phyloP scores from a whole-genome alignment of 2,113 vertebrate species.

The Paradisaea rubra region DNA sequence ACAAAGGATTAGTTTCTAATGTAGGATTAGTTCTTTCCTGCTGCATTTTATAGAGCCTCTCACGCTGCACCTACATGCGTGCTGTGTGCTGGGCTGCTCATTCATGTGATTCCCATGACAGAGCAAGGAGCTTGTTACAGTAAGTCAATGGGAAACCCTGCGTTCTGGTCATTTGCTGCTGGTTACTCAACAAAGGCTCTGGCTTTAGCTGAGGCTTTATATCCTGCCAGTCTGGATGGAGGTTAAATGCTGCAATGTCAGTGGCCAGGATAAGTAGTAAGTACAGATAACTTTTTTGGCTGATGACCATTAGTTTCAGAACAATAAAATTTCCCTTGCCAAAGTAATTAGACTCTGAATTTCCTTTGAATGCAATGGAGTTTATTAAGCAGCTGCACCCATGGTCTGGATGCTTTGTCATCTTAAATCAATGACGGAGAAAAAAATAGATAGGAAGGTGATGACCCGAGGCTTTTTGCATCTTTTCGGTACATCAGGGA shows the following conservation, averaged over 20 bases:
- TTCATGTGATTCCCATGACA: neutral
- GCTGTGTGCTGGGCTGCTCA: neutral
- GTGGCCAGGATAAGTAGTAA: slow-evolving; percentile 39
- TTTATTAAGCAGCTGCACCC: neutral
- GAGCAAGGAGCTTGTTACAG: neutral
- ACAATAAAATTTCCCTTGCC: slow-evolving; percentile 23
- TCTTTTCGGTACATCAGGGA: neutral
- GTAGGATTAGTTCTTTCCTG: neutral
- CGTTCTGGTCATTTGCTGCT: neutral
- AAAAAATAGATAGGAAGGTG: neutral
- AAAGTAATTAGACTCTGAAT: neutral
- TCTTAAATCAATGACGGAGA: neutral
- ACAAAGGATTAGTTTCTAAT: neutral
- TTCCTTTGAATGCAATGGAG: neutral
- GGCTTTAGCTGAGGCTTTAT: slow-evolving; percentile 15
- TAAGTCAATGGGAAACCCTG: neutral
- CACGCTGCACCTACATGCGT: rapidly evolving
- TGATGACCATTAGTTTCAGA: neutral
- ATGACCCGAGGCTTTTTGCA: neutral
- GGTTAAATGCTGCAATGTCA: slow-evolving; percentile 17
- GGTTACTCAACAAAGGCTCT: slow-evolving; percentile 21
- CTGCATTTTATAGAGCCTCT: neutral
- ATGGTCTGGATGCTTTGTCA: slow-evolving; percentile 1
- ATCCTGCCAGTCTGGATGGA: slow-evolving; percentile 1
- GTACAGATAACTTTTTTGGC: neutral